Percentiles rank a stretch among this genome's conserved stretches.
These are phyloP conservation scores for Pampusana beccarii DNA, from an alignment of 2,113 vertebrate genomes.

Conservation along the genomic window DNA sequence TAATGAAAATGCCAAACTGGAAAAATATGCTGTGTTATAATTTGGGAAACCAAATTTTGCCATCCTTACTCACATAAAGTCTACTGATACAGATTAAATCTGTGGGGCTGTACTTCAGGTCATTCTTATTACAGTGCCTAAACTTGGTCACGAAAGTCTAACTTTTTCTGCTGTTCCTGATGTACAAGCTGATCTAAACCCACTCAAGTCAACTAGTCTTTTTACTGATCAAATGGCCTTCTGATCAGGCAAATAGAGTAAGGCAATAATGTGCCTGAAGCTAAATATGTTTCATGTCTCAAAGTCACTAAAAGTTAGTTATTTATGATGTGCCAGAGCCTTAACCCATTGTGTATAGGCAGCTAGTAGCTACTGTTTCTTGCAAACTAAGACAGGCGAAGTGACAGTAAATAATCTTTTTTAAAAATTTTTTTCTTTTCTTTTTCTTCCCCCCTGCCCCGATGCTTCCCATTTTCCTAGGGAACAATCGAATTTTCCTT, in stretches of 20 bases:
- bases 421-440: neutral
- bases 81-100: neutral
- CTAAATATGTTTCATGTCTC: neutral
- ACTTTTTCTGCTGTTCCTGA: neutral
- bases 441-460: too few species aligned
- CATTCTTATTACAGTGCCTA: neutral
- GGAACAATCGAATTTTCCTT: neutral
- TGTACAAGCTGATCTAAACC: neutral
- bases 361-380: neutral
- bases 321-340: neutral
- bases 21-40: neutral
- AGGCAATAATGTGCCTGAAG: neutral
- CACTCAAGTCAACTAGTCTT: neutral
- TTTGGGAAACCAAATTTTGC: neutral
- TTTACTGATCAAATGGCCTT: neutral
- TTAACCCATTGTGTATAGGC: neutral
- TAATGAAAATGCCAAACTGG: constrained; percentile 4
- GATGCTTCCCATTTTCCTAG: neutral
- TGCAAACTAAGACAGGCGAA: neutral
- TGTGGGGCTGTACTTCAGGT: neutral
- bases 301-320: neutral
- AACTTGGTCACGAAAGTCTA: neutral
- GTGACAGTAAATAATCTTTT: neutral
- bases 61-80: neutral
- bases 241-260: neutral